phyloP scores from a whole-genome alignment of 2,888 invertebrate genomes.

The Orthonychiurus folsomi region DNA sequence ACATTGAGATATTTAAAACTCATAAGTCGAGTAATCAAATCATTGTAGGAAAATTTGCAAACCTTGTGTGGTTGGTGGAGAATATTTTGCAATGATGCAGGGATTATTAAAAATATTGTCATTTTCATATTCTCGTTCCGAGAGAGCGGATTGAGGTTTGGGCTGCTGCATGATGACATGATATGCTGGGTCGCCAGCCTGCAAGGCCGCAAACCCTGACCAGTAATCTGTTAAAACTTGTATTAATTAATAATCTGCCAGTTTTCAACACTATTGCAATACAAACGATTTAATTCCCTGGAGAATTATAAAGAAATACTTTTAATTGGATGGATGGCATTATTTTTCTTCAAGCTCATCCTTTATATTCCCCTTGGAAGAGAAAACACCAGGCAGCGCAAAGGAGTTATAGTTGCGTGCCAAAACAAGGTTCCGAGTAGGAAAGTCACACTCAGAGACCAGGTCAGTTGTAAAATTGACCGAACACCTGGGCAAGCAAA shows the following conservation, averaged over 20 bases:
- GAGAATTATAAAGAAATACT: neutral
- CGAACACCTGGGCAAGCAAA: too few relatives aligned
- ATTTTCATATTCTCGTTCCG: neutral
- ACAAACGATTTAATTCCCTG: neutral
- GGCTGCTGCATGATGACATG: neutral
- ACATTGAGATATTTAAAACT: too few relatives aligned
- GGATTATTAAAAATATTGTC: neutral
- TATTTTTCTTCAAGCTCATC: neutral
- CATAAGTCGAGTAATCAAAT: too few relatives aligned
- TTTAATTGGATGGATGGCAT: neutral
- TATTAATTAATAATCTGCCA: neutral
- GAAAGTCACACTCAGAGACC: too few relatives aligned
- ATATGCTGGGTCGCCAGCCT: neutral
- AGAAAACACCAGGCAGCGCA: too few relatives aligned
- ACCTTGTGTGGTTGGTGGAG: neutral
- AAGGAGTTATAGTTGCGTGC: too few relatives aligned
- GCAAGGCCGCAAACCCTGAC: neutral
- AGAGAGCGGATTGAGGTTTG: neutral
- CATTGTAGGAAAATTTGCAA: too few relatives aligned
- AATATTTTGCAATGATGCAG: neutral
- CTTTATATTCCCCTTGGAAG: neutral
- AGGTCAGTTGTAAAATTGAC: too few relatives aligned
- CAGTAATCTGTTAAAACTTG: neutral
- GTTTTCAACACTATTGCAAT: neutral
- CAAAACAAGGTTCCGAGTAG: too few relatives aligned